Percentiles rank a stretch among this genome's conserved stretches.
Evolutionary conservation across 2,797 vertebrate species (phyloP).

Genomic region (Danio aesculapii): DNA sequence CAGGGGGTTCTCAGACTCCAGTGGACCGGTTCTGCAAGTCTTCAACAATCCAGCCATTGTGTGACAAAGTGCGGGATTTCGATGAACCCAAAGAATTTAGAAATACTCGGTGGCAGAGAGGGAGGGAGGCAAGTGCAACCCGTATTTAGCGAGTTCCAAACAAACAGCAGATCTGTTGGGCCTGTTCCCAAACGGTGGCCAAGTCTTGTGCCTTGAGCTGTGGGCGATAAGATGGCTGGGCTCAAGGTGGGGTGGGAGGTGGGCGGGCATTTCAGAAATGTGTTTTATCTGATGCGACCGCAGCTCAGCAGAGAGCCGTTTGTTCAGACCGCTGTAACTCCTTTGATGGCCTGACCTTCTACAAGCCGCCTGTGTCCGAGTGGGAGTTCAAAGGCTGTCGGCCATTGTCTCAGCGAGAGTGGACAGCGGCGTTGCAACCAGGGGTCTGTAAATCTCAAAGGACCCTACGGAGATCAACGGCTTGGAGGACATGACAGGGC

Average conservation of each 20-base stretch:
- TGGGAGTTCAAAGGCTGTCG: constrained; percentile 57
- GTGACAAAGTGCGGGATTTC: constrained; percentile 15
- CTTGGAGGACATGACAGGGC: constrained; percentile 40
- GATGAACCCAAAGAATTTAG: constrained; percentile 46
- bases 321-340: constrained; percentile 45
- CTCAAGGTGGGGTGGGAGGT: constrained; percentile 10
- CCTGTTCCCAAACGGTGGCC: not conserved
- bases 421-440: not conserved
- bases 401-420: constrained; percentile 36
- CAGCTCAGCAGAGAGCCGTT: constrained; percentile 22
- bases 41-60: constrained; percentile 44
- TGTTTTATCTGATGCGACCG: constrained; percentile 40
- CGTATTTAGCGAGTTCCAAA: constrained; percentile 33
- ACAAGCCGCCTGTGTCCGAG: constrained; percentile 26
- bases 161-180: constrained; percentile 33
- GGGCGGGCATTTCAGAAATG: constrained; percentile 39
- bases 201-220: constrained; percentile 29
- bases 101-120: constrained; percentile 3
- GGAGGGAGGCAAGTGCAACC: constrained; percentile 12
- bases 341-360: constrained; percentile 47
- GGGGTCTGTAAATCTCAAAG: constrained; percentile 32
- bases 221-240: constrained; percentile 35
- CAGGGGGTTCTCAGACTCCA: constrained; percentile 7
- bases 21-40: constrained; percentile 46
- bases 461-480: constrained; percentile 45